phyloP scores from a whole-genome alignment of 1,140 invertebrate genomes.

The Musca vetustissima region DNA sequence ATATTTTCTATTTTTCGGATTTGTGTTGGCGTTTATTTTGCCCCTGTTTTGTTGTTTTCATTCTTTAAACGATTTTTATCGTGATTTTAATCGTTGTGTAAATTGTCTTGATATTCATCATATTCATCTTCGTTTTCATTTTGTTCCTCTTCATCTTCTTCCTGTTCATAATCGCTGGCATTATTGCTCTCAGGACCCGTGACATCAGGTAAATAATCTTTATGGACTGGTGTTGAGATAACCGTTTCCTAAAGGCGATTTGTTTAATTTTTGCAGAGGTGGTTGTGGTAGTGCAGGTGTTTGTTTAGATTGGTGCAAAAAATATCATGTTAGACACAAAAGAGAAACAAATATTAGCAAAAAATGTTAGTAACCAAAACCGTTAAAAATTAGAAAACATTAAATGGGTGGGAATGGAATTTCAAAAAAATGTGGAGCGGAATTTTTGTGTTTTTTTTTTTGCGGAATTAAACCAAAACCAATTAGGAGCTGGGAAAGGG shows the following conservation, averaged over 20 bases:
- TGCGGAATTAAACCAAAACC: neutral
- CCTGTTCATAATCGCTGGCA: slow-evolving; percentile 54
- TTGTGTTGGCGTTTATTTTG: neutral
- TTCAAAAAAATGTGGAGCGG: too few species aligned
- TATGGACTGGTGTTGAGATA: slow-evolving; percentile 53
- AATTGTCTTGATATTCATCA: slow-evolving; percentile 56
- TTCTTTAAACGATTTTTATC: neutral
- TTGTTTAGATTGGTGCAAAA: too few species aligned
- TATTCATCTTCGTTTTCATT: slow-evolving; percentile 54
- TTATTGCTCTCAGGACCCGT: slow-evolving; percentile 52
- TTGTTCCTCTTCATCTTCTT: slow-evolving; percentile 54
- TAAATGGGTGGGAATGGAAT: too few species aligned
- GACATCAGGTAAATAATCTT: slow-evolving; percentile 56
- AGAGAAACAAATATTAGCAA: too few species aligned
- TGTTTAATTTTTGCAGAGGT: too few species aligned
- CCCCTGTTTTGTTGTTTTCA: neutral
- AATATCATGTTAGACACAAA: too few species aligned
- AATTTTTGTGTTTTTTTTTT: neutral
- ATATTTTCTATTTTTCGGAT: neutral
- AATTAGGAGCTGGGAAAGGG: neutral
- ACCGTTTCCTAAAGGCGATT: slow-evolving; percentile 46
- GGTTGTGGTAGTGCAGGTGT: too few species aligned
- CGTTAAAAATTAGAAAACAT: too few species aligned
- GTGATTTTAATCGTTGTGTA: slow-evolving; percentile 46
- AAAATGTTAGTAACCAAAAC: too few species aligned